Conservation (phyloP, 1,140 invertebrate genomes). For the Diachasmimorpha longicaudata region DNA sequence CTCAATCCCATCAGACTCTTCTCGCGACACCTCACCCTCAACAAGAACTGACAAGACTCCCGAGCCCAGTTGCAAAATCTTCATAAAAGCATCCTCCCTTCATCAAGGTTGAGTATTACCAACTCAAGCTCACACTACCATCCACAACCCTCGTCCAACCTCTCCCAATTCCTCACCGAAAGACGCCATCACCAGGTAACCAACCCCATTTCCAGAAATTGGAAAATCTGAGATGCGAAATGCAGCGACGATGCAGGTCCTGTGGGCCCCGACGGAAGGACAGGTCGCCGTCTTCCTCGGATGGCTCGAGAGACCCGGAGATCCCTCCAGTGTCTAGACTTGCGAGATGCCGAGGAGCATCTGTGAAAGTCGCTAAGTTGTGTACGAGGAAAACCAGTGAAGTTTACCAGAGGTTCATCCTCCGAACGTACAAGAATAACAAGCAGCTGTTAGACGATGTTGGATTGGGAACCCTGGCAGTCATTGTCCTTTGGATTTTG, state of each 20-base stretch:
- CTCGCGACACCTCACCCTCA: neutral
- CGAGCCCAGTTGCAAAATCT: neutral
- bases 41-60: neutral
- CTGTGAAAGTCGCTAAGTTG: neutral
- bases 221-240: neutral
- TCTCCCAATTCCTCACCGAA: no score
- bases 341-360: neutral
- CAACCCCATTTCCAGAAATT: no score
- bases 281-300: neutral
- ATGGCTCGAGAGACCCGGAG: neutral
- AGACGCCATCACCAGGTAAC: no score
- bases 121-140: no score
- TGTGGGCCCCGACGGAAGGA: neutral
- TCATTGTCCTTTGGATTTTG: constrained; percentile 4
- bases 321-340: neutral
- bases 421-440: neutral
- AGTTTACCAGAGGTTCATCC: neutral
- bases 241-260: neutral
- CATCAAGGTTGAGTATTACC: neutral
- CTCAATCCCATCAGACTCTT: neutral
- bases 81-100: neutral
- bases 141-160: no score
- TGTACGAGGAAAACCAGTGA: neutral
- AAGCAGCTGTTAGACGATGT: neutral
- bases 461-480: neutral